Evolutionary conservation across 2,888 invertebrate species (phyloP).

Genomic region (Steinernema hermaphroditum): DNA sequence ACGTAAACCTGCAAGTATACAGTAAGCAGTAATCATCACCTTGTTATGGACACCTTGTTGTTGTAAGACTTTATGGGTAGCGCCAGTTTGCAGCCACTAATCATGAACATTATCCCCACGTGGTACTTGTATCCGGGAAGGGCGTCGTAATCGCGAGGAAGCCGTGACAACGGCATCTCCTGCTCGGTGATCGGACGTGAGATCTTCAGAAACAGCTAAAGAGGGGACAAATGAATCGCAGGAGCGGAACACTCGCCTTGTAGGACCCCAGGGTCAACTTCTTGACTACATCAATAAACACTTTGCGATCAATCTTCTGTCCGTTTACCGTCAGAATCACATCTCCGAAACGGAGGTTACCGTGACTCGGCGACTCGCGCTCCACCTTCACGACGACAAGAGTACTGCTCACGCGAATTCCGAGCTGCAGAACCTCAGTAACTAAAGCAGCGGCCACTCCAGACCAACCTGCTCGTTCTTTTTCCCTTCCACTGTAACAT

Average conservation of each 20-base stretch:
- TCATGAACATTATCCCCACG: slow-evolving; percentile 21
- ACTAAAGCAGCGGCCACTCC: too few species aligned
- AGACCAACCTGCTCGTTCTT: background rate
- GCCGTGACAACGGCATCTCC: background rate
- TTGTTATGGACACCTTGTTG: background rate
- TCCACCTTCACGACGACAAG: slow-evolving; percentile 13
- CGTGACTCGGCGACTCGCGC: slow-evolving; percentile 7
- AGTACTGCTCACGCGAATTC: slow-evolving; percentile 4
- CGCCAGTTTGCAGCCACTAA: slow-evolving; percentile 20
- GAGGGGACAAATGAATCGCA: background rate
- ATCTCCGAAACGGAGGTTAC: slow-evolving; percentile 3
- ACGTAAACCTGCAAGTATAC: slow-evolving; percentile 30
- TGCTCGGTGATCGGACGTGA: background rate
- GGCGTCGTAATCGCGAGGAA: slow-evolving; percentile 25
- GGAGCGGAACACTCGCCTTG: background rate
- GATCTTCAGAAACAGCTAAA: background rate
- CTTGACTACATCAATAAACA: slow-evolving; percentile 10
- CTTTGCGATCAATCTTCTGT: slow-evolving; percentile 17
- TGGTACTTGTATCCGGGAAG: slow-evolving; percentile 29
- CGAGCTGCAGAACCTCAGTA: background rate
- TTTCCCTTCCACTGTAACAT: slow-evolving; percentile 24
- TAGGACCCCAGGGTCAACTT: background rate
- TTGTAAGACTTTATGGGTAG: slow-evolving; percentile 34
- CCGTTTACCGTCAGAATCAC: slow-evolving; percentile 19
- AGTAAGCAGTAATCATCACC: background rate